phyloP scores from a whole-genome alignment of 1,140 invertebrate species.

The Tetragnatha versicolor region DNA sequence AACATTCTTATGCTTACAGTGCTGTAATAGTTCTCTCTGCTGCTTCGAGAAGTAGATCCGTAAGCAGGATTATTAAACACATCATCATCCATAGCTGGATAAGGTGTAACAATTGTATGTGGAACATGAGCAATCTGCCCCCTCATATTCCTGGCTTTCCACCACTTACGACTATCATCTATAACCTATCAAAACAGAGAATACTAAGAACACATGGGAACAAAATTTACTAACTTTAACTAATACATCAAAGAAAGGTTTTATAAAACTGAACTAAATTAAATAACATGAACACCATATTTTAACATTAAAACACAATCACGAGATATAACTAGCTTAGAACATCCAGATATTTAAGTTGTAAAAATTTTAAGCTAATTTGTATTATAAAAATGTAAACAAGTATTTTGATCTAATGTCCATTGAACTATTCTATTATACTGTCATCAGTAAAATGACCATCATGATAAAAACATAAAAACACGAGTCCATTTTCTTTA shows the following conservation, averaged over 20 bases:
- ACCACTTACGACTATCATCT: constrained; percentile 97
- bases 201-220: no score
- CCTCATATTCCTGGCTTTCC: constrained; percentile 91
- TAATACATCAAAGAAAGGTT: not conserved
- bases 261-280: not conserved
- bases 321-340: no score
- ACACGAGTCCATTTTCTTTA: no score
- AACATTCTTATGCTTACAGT: constrained; percentile 15
- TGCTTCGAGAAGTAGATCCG: constrained; percentile 18
- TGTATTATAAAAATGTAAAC: no score
- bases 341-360: no score
- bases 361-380: no score
- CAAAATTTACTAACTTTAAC: no score
- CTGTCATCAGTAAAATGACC: no score
- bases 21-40: constrained; percentile 50
- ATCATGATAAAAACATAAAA: no score
- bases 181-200: constrained; percentile 74
- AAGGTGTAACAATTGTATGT: constrained; percentile 89
- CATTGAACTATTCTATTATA: no score
- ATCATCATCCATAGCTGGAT: constrained; percentile 62
- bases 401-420: no score
- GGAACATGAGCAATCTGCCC: constrained; percentile 93
- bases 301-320: not conserved
- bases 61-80: constrained; percentile 75
- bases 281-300: not conserved